These are phyloP conservation scores for Chaunax sp. DNA, from an alignment of 2,797 vertebrate genomes.

Conservation along the genomic window DNA sequence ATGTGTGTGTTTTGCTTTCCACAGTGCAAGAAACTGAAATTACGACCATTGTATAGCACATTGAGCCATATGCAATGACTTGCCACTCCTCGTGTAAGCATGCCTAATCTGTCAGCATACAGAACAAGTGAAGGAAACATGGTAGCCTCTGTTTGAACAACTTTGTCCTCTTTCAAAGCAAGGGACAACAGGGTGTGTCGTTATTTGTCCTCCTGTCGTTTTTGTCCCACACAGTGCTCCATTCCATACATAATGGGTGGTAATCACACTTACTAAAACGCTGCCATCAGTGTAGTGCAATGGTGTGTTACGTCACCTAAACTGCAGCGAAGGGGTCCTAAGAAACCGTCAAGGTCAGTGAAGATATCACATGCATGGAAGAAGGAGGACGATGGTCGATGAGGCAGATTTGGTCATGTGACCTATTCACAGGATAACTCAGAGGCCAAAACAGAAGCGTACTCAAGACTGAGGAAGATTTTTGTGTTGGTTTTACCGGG, in stretches of 20 bases:
- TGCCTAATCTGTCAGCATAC: slow-evolving; percentile 48
- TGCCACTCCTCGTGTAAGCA: slow-evolving; percentile 21
- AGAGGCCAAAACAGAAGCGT: slow-evolving; percentile 43
- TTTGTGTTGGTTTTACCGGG: slow-evolving; percentile 45
- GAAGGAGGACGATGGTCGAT: slow-evolving; percentile 68
- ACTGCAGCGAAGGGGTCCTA: slow-evolving; percentile 62
- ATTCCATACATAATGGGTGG: slow-evolving; percentile 54
- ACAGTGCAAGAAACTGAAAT: slow-evolving; percentile 49
- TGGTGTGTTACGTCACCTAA: slow-evolving; percentile 71
- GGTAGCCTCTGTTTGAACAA: slow-evolving; percentile 40
- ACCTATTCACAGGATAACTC: slow-evolving; percentile 71
- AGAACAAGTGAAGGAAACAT: slow-evolving; percentile 52
- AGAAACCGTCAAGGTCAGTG: slow-evolving; percentile 81
- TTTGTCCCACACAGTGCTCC: slow-evolving; percentile 34
- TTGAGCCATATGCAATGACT: slow-evolving; percentile 44
- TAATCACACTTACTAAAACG: slow-evolving; percentile 71
- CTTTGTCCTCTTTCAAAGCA: slow-evolving; percentile 43
- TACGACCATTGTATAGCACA: slow-evolving; percentile 70
- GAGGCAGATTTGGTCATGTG: slow-evolving; percentile 78
- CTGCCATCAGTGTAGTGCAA: slow-evolving; percentile 63
- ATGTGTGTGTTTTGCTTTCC: slow-evolving; percentile 55
- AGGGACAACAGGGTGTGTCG: no score
- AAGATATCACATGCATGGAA: slow-evolving; percentile 83
- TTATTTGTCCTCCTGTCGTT: slow-evolving; percentile 30
- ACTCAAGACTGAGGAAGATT: slow-evolving; percentile 50